Conservation (phyloP, 2,888 invertebrate species). For the Ochropacha duplaris region DNA sequence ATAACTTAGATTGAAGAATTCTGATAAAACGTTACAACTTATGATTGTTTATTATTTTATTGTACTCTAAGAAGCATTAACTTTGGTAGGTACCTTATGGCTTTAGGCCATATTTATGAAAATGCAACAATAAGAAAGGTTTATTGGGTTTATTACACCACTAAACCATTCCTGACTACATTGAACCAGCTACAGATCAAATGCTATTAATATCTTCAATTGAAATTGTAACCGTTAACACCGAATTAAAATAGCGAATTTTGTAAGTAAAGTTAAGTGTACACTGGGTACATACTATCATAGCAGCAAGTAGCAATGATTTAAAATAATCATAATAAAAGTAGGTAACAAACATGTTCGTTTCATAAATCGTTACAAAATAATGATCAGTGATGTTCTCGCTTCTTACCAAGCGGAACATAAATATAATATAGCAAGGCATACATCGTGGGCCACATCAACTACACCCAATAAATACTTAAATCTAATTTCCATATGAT, state of each 20-base stretch:
- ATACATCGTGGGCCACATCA: neutral
- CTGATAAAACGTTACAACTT: neutral
- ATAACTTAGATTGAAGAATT: neutral
- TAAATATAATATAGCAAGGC: no score
- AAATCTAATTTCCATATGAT: conserved; percentile 15
- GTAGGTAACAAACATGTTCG: neutral
- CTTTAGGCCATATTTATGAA: neutral
- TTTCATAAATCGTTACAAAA: no score
- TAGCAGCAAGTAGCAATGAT: neutral
- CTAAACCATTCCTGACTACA: conserved; percentile 29
- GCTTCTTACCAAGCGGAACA: no score
- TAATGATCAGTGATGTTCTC: no score
- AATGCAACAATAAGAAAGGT: neutral
- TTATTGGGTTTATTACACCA: no score
- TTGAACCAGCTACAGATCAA: conserved; percentile 43
- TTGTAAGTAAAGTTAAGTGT: neutral
- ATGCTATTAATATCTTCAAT: conserved; percentile 34
- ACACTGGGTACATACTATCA: neutral
- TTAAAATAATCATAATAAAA: neutral
- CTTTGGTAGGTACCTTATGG: conserved; percentile 8
- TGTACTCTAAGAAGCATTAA: conserved; percentile 53
- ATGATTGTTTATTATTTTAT: conserved; percentile 10
- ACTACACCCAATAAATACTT: conserved; percentile 20
- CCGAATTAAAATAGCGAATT: neutral
- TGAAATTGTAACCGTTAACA: conserved; percentile 13